Percentiles rank a stretch among this genome's conserved stretches.
Evolutionary conservation across 2,113 vertebrate genomes (phyloP).

Genomic region (Oceanodroma tethys): DNA sequence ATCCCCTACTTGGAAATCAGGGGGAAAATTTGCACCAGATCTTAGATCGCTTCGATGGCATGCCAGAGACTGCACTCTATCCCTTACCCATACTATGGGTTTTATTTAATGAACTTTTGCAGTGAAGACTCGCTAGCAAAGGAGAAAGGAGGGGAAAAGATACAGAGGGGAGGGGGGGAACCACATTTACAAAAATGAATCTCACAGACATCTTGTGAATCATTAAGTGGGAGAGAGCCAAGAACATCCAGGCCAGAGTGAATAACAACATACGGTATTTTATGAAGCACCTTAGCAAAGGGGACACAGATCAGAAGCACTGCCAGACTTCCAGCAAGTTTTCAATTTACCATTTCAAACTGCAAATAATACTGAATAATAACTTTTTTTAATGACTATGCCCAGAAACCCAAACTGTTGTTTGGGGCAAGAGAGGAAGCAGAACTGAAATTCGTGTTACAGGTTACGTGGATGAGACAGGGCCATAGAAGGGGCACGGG

Average conservation of each 20-base stretch:
- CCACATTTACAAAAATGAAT: constrained; percentile 55
- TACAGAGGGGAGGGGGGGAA: neutral
- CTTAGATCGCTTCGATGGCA: neutral
- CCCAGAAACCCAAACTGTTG: neutral
- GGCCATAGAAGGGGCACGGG: neutral
- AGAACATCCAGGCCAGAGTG: constrained; percentile 55
- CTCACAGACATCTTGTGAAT: constrained; percentile 67
- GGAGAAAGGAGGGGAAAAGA: neutral
- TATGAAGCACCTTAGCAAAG: constrained; percentile 55
- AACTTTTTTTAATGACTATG: neutral
- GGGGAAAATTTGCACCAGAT: neutral
- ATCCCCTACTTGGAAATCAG: neutral
- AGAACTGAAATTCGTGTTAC: neutral
- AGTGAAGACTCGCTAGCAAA: neutral
- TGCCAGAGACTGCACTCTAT: fast-evolving
- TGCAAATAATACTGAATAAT: neutral
- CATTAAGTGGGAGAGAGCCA: constrained; percentile 53
- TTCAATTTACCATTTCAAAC: constrained; percentile 54
- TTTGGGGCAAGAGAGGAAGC: neutral
- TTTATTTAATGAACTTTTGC: neutral
- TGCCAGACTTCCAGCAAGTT: constrained; percentile 24
- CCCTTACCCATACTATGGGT: neutral
- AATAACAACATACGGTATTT: constrained; percentile 46
- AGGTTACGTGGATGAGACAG: neutral
- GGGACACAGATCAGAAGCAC: neutral